These are phyloP conservation scores for Metopia argyrocephala DNA, from an alignment of 2,888 invertebrate species.

Conservation along the genomic window DNA sequence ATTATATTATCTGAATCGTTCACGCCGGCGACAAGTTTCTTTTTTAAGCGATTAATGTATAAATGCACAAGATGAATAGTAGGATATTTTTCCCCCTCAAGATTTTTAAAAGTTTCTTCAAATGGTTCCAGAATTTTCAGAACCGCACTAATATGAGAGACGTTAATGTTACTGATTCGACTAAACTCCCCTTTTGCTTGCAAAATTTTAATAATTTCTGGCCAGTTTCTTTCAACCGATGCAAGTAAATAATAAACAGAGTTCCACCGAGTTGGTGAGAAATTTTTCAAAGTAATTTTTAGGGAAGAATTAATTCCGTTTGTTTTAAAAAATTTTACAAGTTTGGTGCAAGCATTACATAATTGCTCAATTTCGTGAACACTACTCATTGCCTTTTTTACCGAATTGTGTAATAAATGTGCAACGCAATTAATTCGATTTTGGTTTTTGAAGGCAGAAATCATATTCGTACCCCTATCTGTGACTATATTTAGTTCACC, in stretches of 20 bases:
- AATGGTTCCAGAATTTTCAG: not conserved
- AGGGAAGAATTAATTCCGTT: constrained; percentile 13
- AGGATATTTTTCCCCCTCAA: not conserved
- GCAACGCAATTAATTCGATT: constrained; percentile 20
- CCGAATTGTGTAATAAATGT: constrained; percentile 26
- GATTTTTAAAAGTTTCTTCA: not conserved
- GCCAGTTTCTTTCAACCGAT: constrained; percentile 5
- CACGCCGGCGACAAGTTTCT: not conserved
- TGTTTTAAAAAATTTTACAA: constrained; percentile 27
- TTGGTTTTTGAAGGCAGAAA: constrained; percentile 1
- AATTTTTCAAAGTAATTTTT: constrained; percentile 6
- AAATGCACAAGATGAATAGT: not conserved
- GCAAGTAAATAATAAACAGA: constrained; percentile 15
- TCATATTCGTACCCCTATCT: constrained; percentile 9
- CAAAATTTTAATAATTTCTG: constrained; percentile 5
- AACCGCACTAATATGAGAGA: not conserved
- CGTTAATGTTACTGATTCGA: constrained; percentile 9
- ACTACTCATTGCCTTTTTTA: constrained; percentile 10
- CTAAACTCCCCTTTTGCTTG: constrained; percentile 10
- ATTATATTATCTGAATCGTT: not conserved
- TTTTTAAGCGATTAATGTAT: not conserved
- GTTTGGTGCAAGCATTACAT: constrained; percentile 10
- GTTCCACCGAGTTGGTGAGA: not conserved
- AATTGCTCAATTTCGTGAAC: constrained; percentile 11
- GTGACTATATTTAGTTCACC: constrained; percentile 13